phyloP scores from a whole-genome alignment of 1,140 invertebrate genomes.

The Oreohelix idahoensis region DNA sequence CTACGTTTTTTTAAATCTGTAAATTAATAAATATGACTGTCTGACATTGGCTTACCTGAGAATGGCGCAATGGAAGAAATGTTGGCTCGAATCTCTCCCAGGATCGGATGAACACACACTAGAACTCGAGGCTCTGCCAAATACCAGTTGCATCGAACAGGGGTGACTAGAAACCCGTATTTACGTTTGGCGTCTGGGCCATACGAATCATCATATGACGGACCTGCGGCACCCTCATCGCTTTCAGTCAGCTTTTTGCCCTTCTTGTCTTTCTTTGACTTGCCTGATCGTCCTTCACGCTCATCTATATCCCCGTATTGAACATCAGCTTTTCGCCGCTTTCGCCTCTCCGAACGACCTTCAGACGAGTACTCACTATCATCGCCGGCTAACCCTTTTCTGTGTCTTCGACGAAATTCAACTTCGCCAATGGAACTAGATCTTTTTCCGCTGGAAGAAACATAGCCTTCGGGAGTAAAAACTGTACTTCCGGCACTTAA shows the following conservation, averaged over 20 bases:
- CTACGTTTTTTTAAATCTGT: too few relatives aligned
- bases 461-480: too few relatives aligned
- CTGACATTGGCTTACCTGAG: background rate
- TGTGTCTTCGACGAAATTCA: background rate
- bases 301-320: too few relatives aligned
- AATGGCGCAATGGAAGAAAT: background rate
- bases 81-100: constrained; percentile 9
- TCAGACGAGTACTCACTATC: background rate
- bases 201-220: background rate
- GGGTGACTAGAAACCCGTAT: background rate
- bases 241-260: background rate
- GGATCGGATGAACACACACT: constrained; percentile 5
- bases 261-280: background rate
- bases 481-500: background rate
- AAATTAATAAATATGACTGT: too few relatives aligned
- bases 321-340: too few relatives aligned
- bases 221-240: background rate
- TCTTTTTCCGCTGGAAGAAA: too few relatives aligned
- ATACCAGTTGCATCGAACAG: constrained; percentile 9
- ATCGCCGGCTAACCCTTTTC: background rate
- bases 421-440: too few relatives aligned
- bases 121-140: background rate
- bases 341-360: too few relatives aligned
- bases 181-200: background rate
- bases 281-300: too few relatives aligned